Evolutionary conservation across 2,888 invertebrate genomes (phyloP), one percentile per base, ranked within the genome.

Genomic region (Harpagoxenus sublaevis): DNA sequence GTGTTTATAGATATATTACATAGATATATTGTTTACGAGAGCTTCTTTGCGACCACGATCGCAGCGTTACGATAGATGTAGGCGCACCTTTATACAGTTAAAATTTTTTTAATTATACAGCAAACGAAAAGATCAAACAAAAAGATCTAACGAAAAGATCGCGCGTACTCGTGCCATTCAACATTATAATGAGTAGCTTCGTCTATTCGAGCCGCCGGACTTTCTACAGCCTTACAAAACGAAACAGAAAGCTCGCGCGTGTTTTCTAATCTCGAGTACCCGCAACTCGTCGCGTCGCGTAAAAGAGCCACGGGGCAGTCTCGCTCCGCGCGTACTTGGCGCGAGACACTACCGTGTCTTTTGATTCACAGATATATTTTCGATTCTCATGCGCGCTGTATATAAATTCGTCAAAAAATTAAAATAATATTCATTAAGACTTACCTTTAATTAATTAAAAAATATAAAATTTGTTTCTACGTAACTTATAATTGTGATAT

Each of bases 131-230:
- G 23, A 23, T 23, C 23, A 23, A 23, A 23, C 23, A 0, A 23
- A 23, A 23, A 23, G 23, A 23, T 23, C 18, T 28, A 23, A 48
- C 4, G 42, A 45, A 57, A 79, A 70, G 71, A 55, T 71, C 28
- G 48, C 70, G 45, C 39, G 15, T 53, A n/a, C 31, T 28, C 10
- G 51, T 53, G 53, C 45, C 28, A 39, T 65, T 77, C 51, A 18
- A 23, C 18, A 28, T 55, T 78, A 78, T 78, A 78, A 68, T 78
- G 68, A 78, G n/a, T n/a, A 51, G 65, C 8, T 55, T 75, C 70
- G 42, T 45, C 45, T 6, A 28, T 42, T 28, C 9, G 18, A 42
- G 8, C 18, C 42, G 8, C n/a, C 28, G 39, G 15, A 12, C 23
- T 55, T 66, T 23, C 45, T 28, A 9, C 42, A 31, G 31, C 15